Base-by-base conservation (phyloP, 1,140 invertebrate genomes). In the Hesperophylax magnus region DNA sequence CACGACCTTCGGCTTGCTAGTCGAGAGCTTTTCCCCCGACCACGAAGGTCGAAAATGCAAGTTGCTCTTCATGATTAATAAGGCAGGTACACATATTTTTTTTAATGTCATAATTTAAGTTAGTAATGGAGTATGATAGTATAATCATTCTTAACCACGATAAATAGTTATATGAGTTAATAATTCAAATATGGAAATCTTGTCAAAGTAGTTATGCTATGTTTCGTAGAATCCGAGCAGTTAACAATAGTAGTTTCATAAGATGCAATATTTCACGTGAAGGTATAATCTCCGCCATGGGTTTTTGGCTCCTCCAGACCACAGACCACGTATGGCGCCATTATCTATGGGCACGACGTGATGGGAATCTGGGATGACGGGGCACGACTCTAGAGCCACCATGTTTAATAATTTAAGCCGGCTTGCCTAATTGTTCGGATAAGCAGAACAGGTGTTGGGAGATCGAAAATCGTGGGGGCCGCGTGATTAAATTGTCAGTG, bases 291-390 rank as follows among this genome's bases (percentile, higher is more conserved):
- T 71, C 17, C 22, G 17, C 31, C n/a, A 47, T 9, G 39, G 39
- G n/a, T 71, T 24, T 47, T 47, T 71, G 67, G 67, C 31, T 71
- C n/a, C 22, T 71, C 34, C 34, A 39, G 34, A 31, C 2, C 65
- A n/a, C 65, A 18, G 65, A 71, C 17, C 67, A 71, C 67, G 67
- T 71, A 78, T 63, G 56, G n/a, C 60, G 15, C 11, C 20, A 39
- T 63, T 78, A 78, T 78, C 76, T 78, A 78, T 67, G 34, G 76
- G 31, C 47, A 15, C 18, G n/a, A 78, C 76, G 76, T 78, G 76
- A 65, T 31, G 47, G 39, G 24, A 78, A 18, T 78, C 17, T 1
- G 14, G 47, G 34, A 63, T 78, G 76, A 78, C 22, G 58, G 52
- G 74, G 31, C 31, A 39, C 20, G 74, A 58, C 74, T 58, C 52